Conservation (phyloP, 1,140 invertebrate species). For the Ruditapes philippinarum region DNA sequence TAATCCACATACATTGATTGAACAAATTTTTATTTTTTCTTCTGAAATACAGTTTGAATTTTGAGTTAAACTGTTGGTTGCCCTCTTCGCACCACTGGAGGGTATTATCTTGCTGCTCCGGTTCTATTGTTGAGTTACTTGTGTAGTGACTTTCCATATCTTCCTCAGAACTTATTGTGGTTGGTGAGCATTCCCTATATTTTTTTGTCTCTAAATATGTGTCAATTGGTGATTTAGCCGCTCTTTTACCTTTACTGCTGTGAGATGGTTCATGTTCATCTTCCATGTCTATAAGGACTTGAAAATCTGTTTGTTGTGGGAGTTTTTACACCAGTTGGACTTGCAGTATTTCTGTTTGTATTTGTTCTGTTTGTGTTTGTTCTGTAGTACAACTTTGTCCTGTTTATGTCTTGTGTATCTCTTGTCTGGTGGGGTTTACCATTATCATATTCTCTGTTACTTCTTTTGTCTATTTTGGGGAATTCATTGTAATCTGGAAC, state of each 20-base stretch:
- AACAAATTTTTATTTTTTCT: not conserved
- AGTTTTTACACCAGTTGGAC: not conserved
- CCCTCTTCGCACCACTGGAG: not conserved
- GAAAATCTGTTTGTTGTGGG: not conserved
- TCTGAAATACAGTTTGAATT: too few relatives aligned
- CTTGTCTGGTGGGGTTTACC: not conserved
- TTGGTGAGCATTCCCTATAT: not conserved
- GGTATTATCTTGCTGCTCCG: not conserved
- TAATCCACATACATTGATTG: not conserved
- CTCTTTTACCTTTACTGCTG: not conserved
- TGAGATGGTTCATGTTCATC: not conserved
- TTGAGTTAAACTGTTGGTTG: not conserved
- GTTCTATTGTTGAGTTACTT: not conserved
- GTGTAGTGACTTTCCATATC: not conserved
- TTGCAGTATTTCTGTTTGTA: not conserved
- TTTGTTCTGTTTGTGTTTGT: not conserved
- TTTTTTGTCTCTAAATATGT: not conserved
- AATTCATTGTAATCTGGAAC: not conserved
- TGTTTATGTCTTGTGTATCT: not conserved
- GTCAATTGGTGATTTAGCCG: not conserved
- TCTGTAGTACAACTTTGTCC: not conserved
- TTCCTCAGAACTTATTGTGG: not conserved
- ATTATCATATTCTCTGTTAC: not conserved
- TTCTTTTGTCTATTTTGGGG: not conserved
- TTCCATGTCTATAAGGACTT: not conserved